phyloP scores from a whole-genome alignment of 2,888 invertebrate species.

The Tachina fera region DNA sequence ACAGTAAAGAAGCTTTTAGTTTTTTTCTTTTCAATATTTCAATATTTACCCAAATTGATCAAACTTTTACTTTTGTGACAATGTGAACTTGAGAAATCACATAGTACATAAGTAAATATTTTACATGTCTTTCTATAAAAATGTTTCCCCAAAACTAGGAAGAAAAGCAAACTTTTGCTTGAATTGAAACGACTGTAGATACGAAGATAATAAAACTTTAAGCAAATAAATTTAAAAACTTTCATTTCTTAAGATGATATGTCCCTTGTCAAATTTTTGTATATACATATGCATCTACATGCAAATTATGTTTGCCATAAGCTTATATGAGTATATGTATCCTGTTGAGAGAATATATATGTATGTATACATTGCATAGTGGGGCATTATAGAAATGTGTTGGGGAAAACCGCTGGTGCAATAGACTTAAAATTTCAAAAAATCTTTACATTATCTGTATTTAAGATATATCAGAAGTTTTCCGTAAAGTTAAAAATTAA shows the following conservation, averaged over 20 bases:
- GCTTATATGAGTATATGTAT: not conserved
- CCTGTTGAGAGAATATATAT: no score
- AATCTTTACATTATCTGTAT: no score
- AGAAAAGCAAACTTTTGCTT: slow-evolving; percentile 13
- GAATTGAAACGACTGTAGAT: slow-evolving; percentile 5
- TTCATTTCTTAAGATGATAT: slow-evolving; percentile 9
- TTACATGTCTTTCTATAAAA: slow-evolving; percentile 9
- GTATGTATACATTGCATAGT: no score
- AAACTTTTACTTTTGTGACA: slow-evolving; percentile 43
- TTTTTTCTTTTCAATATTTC: not conserved
- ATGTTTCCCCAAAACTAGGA: not conserved
- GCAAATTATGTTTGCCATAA: not conserved
- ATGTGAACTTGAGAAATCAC: slow-evolving; percentile 21
- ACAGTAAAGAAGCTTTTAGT: not conserved
- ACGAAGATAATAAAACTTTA: slow-evolving; percentile 30
- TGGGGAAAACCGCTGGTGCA: no score
- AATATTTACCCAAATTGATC: not conserved
- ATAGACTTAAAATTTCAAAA: no score
- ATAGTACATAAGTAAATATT: not conserved
- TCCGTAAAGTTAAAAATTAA: no score
- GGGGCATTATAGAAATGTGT: no score
- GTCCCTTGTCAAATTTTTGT: slow-evolving; percentile 18
- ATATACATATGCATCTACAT: not conserved
- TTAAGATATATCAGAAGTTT: no score
- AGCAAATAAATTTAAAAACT: slow-evolving; percentile 7